Evolutionary conservation across 2,797 vertebrate genomes (phyloP).

Genomic region (Aphelocoma californica): DNA sequence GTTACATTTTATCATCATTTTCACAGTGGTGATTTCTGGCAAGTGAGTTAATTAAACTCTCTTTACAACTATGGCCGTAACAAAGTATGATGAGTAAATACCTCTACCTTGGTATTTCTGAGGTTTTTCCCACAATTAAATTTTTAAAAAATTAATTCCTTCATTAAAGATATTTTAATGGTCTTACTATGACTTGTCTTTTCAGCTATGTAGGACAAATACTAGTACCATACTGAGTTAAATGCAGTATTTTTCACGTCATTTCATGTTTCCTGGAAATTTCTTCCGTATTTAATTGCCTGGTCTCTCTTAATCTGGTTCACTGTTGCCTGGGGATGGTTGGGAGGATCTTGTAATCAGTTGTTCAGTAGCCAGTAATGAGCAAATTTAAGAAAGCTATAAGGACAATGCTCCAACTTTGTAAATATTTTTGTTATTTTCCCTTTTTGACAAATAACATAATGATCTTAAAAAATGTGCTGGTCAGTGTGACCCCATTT

Average conservation of each 20-base stretch:
- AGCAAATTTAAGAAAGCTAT: slow-evolving; percentile 16
- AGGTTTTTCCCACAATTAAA: not conserved
- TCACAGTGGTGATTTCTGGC: not conserved
- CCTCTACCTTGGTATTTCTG: not conserved
- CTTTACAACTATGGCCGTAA: not conserved
- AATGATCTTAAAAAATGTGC: not conserved
- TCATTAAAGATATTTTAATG: not conserved
- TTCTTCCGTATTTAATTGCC: slow-evolving; percentile 33
- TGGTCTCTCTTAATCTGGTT: not conserved
- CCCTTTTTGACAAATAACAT: not conserved
- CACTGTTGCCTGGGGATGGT: not conserved
- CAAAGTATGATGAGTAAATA: not conserved
- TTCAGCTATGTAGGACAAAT: not conserved
- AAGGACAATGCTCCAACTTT: not conserved
- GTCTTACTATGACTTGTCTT: not conserved
- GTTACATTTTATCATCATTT: not conserved
- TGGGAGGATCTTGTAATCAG: slow-evolving; percentile 17
- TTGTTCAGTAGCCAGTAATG: slow-evolving; percentile 31
- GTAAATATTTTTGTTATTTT: not conserved
- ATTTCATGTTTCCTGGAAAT: not conserved
- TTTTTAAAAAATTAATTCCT: not conserved
- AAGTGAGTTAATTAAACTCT: not conserved
- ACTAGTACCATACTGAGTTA: not conserved
- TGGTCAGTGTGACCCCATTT: slow-evolving; percentile 24
- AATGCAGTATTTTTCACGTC: not conserved